A percentile compares a stretch with the other conserved stretches of the same genome.
These are phyloP conservation scores for Chydorus sphaericus DNA, from an alignment of 2,888 invertebrate genomes.

Conservation along the genomic window DNA sequence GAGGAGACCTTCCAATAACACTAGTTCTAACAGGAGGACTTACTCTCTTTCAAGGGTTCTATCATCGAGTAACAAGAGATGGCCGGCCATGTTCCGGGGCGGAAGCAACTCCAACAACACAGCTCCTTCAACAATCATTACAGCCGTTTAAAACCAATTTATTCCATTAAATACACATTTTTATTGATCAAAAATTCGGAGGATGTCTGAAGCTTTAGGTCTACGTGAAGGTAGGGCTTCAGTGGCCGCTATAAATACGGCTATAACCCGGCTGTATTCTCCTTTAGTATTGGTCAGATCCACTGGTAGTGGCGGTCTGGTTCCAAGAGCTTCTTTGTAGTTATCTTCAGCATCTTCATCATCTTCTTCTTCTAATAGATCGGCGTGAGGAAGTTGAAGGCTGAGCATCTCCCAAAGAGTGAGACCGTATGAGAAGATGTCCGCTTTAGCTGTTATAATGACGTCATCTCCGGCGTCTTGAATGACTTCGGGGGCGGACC, in stretches of 20 bases:
- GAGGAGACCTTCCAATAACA: not conserved
- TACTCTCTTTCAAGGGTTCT: conserved; percentile 5
- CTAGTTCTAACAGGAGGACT: not conserved
- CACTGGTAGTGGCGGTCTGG: conserved; percentile 54
- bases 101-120: not conserved
- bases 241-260: conserved; percentile 56
- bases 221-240: conserved; percentile 40
- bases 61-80: not conserved
- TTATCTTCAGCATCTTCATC: conserved; percentile 3
- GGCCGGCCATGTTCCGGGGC: not conserved
- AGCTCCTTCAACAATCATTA: not conserved
- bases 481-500: conserved; percentile 66
- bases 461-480: conserved; percentile 18
- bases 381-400: conserved; percentile 46
- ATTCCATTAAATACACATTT: not conserved
- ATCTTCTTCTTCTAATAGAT: conserved; percentile 18
- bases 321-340: conserved; percentile 32
- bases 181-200: conserved; percentile 28
- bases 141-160: not conserved
- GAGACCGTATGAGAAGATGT: conserved; percentile 65
- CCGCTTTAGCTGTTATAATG: conserved; percentile 51
- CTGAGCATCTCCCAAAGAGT: conserved; percentile 70
- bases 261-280: conserved; percentile 47
- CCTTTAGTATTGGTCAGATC: conserved; percentile 36
- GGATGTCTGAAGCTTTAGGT: conserved; percentile 43